These are phyloP conservation scores for Geopemphigus sp. DNA, from an alignment of 1,140 invertebrate genomes.

Conservation along the genomic window DNA sequence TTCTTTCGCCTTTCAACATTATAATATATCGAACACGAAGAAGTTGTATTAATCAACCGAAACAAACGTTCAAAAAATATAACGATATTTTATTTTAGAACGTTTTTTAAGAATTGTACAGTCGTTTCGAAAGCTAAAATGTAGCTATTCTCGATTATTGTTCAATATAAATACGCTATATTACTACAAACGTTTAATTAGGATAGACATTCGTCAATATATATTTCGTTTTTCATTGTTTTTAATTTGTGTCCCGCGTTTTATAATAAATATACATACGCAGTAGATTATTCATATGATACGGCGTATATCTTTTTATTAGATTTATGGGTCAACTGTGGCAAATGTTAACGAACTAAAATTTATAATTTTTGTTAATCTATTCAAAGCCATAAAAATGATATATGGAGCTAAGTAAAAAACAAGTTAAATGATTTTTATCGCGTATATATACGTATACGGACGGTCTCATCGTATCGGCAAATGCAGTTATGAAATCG, in stretches of 20 bases:
- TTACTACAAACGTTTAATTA: too few relatives aligned
- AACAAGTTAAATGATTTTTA: slow-evolving; percentile 44
- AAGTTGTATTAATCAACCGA: not conserved
- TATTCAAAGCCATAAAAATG: slow-evolving; percentile 43
- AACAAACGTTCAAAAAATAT: too few relatives aligned
- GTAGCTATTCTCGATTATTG: too few relatives aligned
- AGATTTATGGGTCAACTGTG: slow-evolving; percentile 30
- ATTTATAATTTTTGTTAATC: slow-evolving; percentile 40
- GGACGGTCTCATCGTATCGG: not conserved
- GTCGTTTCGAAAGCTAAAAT: too few relatives aligned
- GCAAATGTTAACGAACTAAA: slow-evolving; percentile 35
- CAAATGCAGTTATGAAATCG: slow-evolving; percentile 33
- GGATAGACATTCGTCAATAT: not conserved
- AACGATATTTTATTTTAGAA: too few relatives aligned
- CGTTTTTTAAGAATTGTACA: too few relatives aligned
- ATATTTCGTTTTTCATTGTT: slow-evolving; percentile 1
- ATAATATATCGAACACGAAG: not conserved
- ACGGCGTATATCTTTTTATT: not conserved
- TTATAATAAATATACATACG: too few relatives aligned
- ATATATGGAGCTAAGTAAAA: slow-evolving; percentile 23
- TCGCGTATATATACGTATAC: not conserved
- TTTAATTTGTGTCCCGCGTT: not conserved
- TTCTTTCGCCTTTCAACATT: not conserved
- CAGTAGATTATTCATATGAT: slow-evolving; percentile 20
- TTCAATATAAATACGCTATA: too few relatives aligned